phyloP scores from a whole-genome alignment of 2,113 vertebrate species.

The Lutjanus erythropterus region DNA sequence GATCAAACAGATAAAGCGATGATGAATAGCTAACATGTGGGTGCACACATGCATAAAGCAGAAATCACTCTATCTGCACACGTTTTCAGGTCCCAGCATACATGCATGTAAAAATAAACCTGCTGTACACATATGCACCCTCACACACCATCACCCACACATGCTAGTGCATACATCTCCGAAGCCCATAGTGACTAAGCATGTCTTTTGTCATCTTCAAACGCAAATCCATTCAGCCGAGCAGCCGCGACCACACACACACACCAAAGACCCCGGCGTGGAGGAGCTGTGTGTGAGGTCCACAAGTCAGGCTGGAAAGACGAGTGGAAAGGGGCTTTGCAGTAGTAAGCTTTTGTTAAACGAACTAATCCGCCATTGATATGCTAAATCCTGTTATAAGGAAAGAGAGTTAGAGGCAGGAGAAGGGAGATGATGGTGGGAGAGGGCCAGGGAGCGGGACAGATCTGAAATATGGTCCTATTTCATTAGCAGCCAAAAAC shows the following conservation, averaged over 20 bases:
- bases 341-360: conserved; percentile 82
- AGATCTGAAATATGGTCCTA: conserved; percentile 51
- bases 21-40: conserved; percentile 24
- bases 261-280: conserved; percentile 67
- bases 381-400: conserved; percentile 81
- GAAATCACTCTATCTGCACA: conserved; percentile 5
- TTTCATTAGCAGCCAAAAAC: conserved; percentile 55
- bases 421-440: conserved; percentile 9
- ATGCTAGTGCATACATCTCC: conserved; percentile 45
- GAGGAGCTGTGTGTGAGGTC: conserved; percentile 81
- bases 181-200: conserved; percentile 66
- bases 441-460: conserved; percentile 1
- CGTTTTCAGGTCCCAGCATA: neutral
- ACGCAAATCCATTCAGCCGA: conserved; percentile 66
- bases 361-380: conserved; percentile 82
- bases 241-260: conserved; percentile 78
- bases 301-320: conserved; percentile 78
- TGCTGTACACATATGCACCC: neutral
- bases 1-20: conserved; percentile 30
- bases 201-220: conserved; percentile 76
- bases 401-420: conserved; percentile 57
- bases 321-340: conserved; percentile 82
- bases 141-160: conserved; percentile 40
- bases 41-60: neutral
- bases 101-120: conserved; percentile 32